Evolutionary conservation across 1,140 invertebrate species (phyloP), one percentile per base, ranked within the genome.

Genomic region (Octopus sinensis): DNA sequence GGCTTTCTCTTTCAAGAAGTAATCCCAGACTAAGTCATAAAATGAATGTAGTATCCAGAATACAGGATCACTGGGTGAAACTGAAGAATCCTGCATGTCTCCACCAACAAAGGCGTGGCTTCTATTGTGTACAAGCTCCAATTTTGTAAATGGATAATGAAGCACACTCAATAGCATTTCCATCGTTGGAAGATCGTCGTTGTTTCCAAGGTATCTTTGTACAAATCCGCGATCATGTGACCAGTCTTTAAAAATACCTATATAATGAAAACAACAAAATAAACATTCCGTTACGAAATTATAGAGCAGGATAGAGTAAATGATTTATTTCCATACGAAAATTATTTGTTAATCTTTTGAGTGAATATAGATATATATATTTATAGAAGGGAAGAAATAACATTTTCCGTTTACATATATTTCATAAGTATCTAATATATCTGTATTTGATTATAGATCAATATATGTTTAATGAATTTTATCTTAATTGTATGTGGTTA

Each of bases 31-130:
- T 5, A 77, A 43, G 83, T 91, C 91, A 23, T 92, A 85, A 84
- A 90, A 91, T n/a, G 85, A 83, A 84, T 92, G 91, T 83, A 91
- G 90, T 83, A 91, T 79, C 82, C 88, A 91, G 85, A 91, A 91
- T 30, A 91, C 82, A 1, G 88, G 88, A 82, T 92, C 91, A 81
- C 89, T 91, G 53, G 90, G 83, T 6, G 89, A 87, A 0, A 88
- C 90, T 54, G 86, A 83, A 75, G 89, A 82, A 71, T 84, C 81
- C 17, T 80, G 84, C 87, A 90, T 88, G 79, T 86, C 82, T 5
- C 89, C 88, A 5, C 89, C 89, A 9, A 88, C 78, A 82, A 85
- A 89, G 5, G 83, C 83, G 82, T 90, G 89, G 12, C 86, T 81
- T 13, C 81, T 82, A 9, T 86, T 88, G 79, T 90, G 89, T 23